Base-by-base conservation (phyloP, 2,113 vertebrate genomes). In the Gymnarchus niloticus region DNA sequence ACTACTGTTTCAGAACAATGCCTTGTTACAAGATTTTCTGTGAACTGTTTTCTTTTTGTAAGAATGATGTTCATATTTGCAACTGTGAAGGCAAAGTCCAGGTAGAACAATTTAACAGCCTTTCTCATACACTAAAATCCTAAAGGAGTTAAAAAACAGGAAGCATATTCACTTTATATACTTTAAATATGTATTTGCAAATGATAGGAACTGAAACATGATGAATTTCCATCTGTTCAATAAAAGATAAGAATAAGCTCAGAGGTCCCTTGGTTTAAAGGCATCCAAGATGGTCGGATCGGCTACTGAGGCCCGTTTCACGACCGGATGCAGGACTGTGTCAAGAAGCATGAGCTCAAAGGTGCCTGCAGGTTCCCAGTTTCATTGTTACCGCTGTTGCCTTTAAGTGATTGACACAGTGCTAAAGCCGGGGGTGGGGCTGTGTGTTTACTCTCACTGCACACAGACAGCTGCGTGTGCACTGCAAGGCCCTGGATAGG, bases 1-100 rank as follows among this genome's bases (percentile, higher is more conserved):
- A 91, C 88, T 89, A 90, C 91, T 87, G 90, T 86, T 89, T 87
- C 80, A 21, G 28, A 6, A 51, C 49, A 54, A 89, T 9, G 83
- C 73, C 65, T 19, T 17, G 33, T 54, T 48, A 48, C 57, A n/a
- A 54, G 37, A 21, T 81, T n/a, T n/a, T 57, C 56, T 61, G 77
- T 48, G 56, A 46, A 86, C 81, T 41, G 3, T 33, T 41, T 73
- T 73, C 28, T 73, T 73, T 19, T 33, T 33, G n/a, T n/a, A n/a
- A n/a, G n/a, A n/a, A n/a, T n/a, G n/a, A n/a, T 73, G 65, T 33
- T 73, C 19, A 73, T 73, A 5, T 41, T 73, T 73, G 7, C 65
- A 41, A 19, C 65, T 33, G 59, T 65, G 25, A 33, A 12, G 12
- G 33, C 41, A 33, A 37, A 33, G 10, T 4, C 65, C 33, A 73